Evolutionary conservation across 1,140 invertebrate species (phyloP).

Genomic region (Anastatus disparis): DNA sequence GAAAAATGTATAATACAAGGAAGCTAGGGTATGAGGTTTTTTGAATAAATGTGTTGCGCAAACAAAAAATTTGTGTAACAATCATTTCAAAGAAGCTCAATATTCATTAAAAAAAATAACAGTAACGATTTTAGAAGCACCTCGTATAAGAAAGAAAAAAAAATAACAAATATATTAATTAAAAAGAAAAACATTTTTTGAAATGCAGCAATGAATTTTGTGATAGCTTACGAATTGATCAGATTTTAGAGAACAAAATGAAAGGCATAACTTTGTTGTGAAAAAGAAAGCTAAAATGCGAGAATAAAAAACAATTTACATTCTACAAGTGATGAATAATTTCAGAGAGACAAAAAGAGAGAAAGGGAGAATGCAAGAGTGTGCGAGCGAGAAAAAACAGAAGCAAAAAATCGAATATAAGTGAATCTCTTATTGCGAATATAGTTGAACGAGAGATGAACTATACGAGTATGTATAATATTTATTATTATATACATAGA

Average conservation of each 20-base stretch:
- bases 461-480: slow-evolving; percentile 48
- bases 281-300: neutral
- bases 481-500: slow-evolving; percentile 59
- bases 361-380: neutral
- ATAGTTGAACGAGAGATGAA: slow-evolving; percentile 25
- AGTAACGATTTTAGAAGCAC: slow-evolving; percentile 56
- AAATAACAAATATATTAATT: neutral
- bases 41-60: neutral
- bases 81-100: slow-evolving; percentile 32
- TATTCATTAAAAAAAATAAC: slow-evolving; percentile 25
- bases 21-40: slow-evolving; percentile 30
- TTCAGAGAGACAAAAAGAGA: slow-evolving; percentile 22
- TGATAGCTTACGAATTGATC: slow-evolving; percentile 60
- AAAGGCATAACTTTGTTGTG: neutral
- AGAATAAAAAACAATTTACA: neutral
- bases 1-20: slow-evolving; percentile 25
- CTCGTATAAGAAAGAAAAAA: slow-evolving; percentile 47
- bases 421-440: slow-evolving; percentile 41
- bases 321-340: neutral
- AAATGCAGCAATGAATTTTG: slow-evolving; percentile 62
- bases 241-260: slow-evolving; percentile 40
- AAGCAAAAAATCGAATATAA: slow-evolving; percentile 14
- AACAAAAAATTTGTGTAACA: neutral
- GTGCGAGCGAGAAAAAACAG: neutral
- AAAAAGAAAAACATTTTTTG: slow-evolving; percentile 19